Evolutionary conservation across 2,888 invertebrate genomes (phyloP).

Genomic region (Ptychoptera albimana): DNA sequence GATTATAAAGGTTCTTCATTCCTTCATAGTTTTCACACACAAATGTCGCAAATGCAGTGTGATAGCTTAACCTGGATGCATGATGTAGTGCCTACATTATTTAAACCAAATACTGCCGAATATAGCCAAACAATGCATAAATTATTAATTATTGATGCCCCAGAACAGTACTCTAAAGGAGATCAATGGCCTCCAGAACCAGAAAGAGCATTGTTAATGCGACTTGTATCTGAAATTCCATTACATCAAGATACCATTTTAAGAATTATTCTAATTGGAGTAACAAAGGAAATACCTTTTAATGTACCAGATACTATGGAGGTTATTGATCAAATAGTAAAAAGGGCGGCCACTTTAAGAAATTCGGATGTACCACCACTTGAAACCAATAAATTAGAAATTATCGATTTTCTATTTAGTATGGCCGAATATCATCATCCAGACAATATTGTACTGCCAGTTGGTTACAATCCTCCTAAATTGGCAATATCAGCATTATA

Average conservation of each 20-base stretch:
- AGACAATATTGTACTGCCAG: constrained; percentile 76
- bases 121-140: constrained; percentile 66
- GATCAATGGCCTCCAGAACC: constrained; percentile 88
- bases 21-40: constrained; percentile 24
- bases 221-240: constrained; percentile 78
- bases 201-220: constrained; percentile 60
- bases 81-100: constrained; percentile 58
- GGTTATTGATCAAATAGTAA: constrained; percentile 67
- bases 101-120: constrained; percentile 52
- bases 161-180: constrained; percentile 65
- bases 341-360: constrained; percentile 66
- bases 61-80: constrained; percentile 82
- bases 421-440: constrained; percentile 84
- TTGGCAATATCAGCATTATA: constrained; percentile 83
- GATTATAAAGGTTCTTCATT: constrained; percentile 24
- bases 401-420: constrained; percentile 80
- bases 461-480: constrained; percentile 66
- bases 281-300: constrained; percentile 57
- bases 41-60: constrained; percentile 55
- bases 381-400: constrained; percentile 62
- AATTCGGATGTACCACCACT: constrained; percentile 54
- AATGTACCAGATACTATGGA: constrained; percentile 73
- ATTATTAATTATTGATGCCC: constrained; percentile 57
- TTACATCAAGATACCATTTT: constrained; percentile 72
- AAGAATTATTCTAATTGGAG: constrained; percentile 66